Percentiles rank a stretch among this genome's conserved stretches.
Evolutionary conservation across 2,888 invertebrate genomes (phyloP).

Genomic region (Hylaea fasciaria): DNA sequence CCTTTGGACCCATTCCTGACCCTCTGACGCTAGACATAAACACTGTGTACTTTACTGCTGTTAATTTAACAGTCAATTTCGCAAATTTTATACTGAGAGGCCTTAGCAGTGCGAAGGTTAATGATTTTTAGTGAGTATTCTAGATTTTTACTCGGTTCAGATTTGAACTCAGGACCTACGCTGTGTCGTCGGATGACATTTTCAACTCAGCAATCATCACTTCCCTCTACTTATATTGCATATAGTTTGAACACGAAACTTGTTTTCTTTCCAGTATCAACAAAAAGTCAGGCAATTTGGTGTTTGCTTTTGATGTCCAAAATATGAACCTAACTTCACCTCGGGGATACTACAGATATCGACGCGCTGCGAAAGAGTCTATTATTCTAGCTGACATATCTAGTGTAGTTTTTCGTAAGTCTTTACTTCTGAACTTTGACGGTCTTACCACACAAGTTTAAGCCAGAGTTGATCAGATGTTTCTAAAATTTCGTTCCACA

Average conservation of each 20-base stretch:
- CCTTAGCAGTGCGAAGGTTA: slow-evolving; percentile 24
- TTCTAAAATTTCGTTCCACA: too few species aligned
- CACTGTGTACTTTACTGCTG: slow-evolving; percentile 17
- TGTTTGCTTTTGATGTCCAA: slow-evolving; percentile 26
- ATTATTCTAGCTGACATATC: slow-evolving; percentile 21
- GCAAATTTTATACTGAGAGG: slow-evolving; percentile 15
- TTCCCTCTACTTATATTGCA: too few species aligned
- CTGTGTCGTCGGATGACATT: too few species aligned
- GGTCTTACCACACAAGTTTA: too few species aligned
- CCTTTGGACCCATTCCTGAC: slow-evolving; percentile 36
- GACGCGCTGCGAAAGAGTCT: slow-evolving; percentile 27
- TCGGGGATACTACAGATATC: slow-evolving; percentile 19
- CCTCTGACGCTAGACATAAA: slow-evolving; percentile 15
- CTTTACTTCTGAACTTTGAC: too few species aligned
- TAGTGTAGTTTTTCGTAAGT: slow-evolving; percentile 22
- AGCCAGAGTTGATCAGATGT: too few species aligned
- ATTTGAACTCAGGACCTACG: too few species aligned
- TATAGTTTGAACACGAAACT: neutral
- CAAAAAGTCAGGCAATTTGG: slow-evolving; percentile 29
- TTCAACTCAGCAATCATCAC: too few species aligned
- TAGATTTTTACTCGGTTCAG: too few species aligned
- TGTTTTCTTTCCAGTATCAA: slow-evolving; percentile 24
- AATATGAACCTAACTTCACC: slow-evolving; percentile 8
- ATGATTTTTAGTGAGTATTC: slow-evolving; percentile 36
- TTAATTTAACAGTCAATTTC: slow-evolving; percentile 41